Evolutionary conservation across 1,140 invertebrate species (phyloP), one percentile per base, ranked within the genome.

Genomic region (Melipona quadrifasciata): DNA sequence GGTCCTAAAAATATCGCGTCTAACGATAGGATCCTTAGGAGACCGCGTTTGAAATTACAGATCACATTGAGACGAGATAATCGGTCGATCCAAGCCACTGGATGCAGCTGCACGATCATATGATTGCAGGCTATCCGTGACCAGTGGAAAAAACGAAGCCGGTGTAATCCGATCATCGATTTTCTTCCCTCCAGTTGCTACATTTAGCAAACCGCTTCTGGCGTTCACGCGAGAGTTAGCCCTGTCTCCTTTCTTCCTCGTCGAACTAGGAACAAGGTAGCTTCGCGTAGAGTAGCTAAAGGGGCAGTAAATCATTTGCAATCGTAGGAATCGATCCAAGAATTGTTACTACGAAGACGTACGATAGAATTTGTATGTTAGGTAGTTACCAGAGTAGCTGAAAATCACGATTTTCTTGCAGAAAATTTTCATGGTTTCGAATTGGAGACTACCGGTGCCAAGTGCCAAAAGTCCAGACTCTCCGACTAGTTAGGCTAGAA

Each of bases 11-110:
- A 92, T 92, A 90, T 92, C 87, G 81, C 85, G 80, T 89, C 90
- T 92, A 92, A 93, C 92, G 87, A 92, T 90, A 92, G 91, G 91
- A 84, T 74, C 78, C 85, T 87, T 79, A 75, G 81, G 53, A 84
- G 78, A 67, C 53, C 64, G 77, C 58, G 78, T 68, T 86, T 73
- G 72, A 86, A 91, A 92, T 87, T 89, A 86, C 90, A 92, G 90
- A 92, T 93, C 90, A 92, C 82, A 84, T 87, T 78, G 76, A 83
- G 89, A 92, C 90, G 89, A 84, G 90, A 90, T 93, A 93, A 93
- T 92, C 91, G 91, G 73, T 75, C 80, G 74, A 80, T 75, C 80
- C 17, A 51, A 87, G 75, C 85, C 73, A 84, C 68, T 86, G 79
- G 86, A 61, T 84, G 88, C 91, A 92, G 90, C 91, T 91, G 92